These are phyloP conservation scores for Sphaerodactylus townsendi DNA, from an alignment of 2,113 vertebrate genomes.

Conservation along the genomic window DNA sequence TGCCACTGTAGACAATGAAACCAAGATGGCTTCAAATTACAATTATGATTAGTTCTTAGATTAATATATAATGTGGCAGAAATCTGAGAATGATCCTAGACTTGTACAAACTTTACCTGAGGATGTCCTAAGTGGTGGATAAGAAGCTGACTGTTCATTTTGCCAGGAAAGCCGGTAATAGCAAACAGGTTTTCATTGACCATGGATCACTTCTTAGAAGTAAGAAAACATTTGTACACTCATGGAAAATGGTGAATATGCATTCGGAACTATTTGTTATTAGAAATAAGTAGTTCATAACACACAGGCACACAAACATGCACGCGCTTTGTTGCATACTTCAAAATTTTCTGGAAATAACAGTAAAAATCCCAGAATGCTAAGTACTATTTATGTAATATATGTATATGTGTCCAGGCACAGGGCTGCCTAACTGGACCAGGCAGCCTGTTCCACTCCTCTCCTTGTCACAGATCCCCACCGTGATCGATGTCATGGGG, in stretches of 20 bases:
- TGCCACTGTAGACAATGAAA: background rate
- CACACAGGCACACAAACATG: too few relatives aligned
- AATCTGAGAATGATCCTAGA: background rate
- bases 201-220: conserved; percentile 88
- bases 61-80: background rate
- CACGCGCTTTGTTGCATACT: background rate
- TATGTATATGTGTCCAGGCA: too few relatives aligned
- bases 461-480: too few relatives aligned
- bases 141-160: conserved; percentile 86
- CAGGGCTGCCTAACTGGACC: too few relatives aligned
- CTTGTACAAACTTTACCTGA: conserved; percentile 79
- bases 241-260: background rate
- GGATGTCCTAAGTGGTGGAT: conserved; percentile 95
- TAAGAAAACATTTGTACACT: background rate
- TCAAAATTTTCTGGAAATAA: too few relatives aligned
- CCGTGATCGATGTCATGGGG: too few relatives aligned
- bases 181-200: conserved; percentile 93
- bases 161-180: conserved; percentile 94
- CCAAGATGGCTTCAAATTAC: too few relatives aligned
- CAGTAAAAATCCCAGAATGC: too few relatives aligned
- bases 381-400: background rate
- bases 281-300: background rate
- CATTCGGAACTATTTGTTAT: background rate
- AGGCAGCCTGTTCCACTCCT: too few relatives aligned
- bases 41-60: background rate